A percentile compares a stretch with the other conserved stretches of the same genome.
Evolutionary conservation across 30 jellyfish, hydroid and myxozoan species (phyloP).

Genomic region (Pelagia noctiluca): DNA sequence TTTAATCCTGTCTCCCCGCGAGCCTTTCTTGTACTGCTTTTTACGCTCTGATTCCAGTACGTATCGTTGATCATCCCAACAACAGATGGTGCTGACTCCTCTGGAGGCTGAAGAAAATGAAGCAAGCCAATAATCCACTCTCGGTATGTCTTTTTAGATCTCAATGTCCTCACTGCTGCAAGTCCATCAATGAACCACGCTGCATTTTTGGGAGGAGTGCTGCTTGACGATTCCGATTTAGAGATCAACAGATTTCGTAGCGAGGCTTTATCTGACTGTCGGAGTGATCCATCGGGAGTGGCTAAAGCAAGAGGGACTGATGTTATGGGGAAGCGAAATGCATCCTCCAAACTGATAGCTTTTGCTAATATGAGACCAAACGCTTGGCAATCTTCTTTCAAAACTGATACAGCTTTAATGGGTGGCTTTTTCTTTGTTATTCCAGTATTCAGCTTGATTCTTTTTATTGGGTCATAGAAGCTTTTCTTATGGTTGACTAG

Average conservation of each 20-base stretch:
- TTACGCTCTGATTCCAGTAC: constrained; percentile 25
- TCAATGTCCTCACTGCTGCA: neutral
- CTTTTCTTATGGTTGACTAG: constrained; percentile 13
- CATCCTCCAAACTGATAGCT: constrained; percentile 26
- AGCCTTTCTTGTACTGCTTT: constrained; percentile 31
- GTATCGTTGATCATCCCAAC: constrained; percentile 44
- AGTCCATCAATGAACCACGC: neutral
- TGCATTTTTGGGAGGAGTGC: neutral
- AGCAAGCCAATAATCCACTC: neutral
- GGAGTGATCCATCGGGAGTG: constrained; percentile 23
- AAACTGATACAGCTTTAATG: neutral
- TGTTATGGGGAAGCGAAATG: constrained; percentile 23
- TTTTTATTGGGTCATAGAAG: constrained; percentile 1
- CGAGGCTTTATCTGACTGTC: constrained; percentile 40
- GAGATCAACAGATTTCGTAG: neutral
- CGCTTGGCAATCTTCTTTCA: no score
- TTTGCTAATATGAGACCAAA: no score
- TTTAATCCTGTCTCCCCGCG: constrained; percentile 17
- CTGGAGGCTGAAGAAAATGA: constrained; percentile 19
- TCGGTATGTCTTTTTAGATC: neutral
- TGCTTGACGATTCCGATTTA: neutral
- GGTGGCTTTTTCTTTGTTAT: neutral
- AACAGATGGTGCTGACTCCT: neutral
- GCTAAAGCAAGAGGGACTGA: constrained; percentile 10
- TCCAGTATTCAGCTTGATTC: constrained; percentile 13